A percentile compares a stretch with the other conserved stretches of the same genome.
phyloP scores from a whole-genome alignment of 1,140 invertebrate genomes.

The Polypedilum pembai region DNA sequence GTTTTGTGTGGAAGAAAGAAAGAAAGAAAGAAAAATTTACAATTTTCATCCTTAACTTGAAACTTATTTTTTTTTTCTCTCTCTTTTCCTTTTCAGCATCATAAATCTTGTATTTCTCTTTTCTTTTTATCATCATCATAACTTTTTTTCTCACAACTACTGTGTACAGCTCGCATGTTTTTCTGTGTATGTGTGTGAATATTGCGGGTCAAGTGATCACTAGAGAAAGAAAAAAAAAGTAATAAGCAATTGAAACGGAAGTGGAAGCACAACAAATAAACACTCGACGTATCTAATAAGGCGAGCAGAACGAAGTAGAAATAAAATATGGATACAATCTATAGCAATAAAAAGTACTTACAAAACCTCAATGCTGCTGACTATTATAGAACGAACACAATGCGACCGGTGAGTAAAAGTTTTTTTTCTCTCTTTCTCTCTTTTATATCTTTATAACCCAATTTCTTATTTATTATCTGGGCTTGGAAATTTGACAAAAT shows the following conservation, averaged over 20 bases:
- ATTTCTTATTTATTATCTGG: too few species aligned
- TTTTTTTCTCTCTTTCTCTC: too few species aligned
- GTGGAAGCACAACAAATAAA: neutral
- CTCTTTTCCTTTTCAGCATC: neutral
- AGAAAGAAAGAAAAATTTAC: neutral
- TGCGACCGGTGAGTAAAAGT: neutral
- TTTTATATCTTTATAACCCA: too few species aligned
- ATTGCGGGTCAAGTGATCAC: neutral
- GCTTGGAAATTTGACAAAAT: too few species aligned
- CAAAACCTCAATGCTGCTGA: slow-evolving; percentile 17
- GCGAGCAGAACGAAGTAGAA: neutral
- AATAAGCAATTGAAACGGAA: slow-evolving; percentile 7
- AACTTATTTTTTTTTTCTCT: neutral
- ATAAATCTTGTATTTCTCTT: slow-evolving; percentile 14
- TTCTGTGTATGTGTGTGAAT: neutral
- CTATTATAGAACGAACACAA: slow-evolving; percentile 5
- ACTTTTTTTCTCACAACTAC: neutral
- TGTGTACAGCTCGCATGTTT: neutral
- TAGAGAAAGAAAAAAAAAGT: neutral
- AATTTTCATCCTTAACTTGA: slow-evolving; percentile 6
- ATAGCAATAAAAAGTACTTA: slow-evolving; percentile 24
- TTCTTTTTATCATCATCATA: neutral
- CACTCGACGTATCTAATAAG: neutral
- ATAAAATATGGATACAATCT: slow-evolving; percentile 14
- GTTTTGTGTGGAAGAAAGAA: neutral